Base-by-base conservation (phyloP, 2,888 invertebrate genomes). In the Lochmaea capreae region DNA sequence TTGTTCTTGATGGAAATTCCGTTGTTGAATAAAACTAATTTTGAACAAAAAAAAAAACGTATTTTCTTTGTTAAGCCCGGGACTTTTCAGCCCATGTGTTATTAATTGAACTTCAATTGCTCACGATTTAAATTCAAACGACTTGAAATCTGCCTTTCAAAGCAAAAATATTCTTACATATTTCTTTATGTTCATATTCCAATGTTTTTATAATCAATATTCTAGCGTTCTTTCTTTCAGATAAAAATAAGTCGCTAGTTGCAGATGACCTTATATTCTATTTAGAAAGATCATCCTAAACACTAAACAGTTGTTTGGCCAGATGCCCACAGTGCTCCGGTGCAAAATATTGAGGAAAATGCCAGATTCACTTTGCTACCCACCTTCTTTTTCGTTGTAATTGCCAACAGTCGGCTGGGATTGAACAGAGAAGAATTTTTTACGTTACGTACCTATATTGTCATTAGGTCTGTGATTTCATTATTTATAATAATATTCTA, bases 211-310 rank as follows among this genome's bases (percentile, higher is more conserved):
- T 54, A 9, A 54, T 18, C 54, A 54, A 8, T 3, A 54, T 58
- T 16, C 65, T 58, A 22, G 65, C 71, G 58, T 65, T 65, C 26
- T 71, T 71, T 65, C 65, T 54, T 71, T 71, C 22, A 57, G 33
- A 71, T 71, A 71, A 71, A 71, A 71, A 71, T 71, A 65, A 71
- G 71, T 65, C 43, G 57, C 65, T 71, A 62, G 65, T 73, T 65
- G 71, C 52, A 14, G 66, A 73, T 70, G 75, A 75, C 75, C 75
- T 72, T 75, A 72, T 70, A 73, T 72, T 72, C 67, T 70, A 75
- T 69, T 72, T 70, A 63, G 72, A 72, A 75, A 72, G 67, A 73
- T 75, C 62, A 67, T 67, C 57, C 72, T 63, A 66, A 72, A 75
- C 75, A 75, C 70, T 70, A 67, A 72, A 72, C 75, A 70, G 69